A percentile compares a stretch with the other conserved stretches of the same genome.
phyloP scores from a whole-genome alignment of 30 jellyfish, hydroid and myxozoan genomes.

The Haliclystus octoradiatus region DNA sequence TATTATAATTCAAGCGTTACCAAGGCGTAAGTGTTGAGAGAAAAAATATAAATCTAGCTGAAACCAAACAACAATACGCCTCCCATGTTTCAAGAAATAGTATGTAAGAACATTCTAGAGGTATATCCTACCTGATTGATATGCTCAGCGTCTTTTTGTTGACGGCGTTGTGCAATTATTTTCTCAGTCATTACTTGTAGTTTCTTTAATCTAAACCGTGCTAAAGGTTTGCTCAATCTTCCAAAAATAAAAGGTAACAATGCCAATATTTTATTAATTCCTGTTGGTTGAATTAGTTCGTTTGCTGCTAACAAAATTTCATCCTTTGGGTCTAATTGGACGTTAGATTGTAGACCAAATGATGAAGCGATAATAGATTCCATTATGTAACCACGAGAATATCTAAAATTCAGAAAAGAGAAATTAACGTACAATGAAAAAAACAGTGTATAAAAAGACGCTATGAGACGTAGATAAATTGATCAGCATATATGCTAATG shows the following conservation, averaged over 20 bases:
- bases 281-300: conserved; percentile 19
- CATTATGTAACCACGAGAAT: conserved; percentile 36
- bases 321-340: conserved; percentile 49
- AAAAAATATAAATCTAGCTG: too few relatives aligned
- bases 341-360: conserved; percentile 28
- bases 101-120: too few relatives aligned
- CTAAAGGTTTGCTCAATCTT: conserved; percentile 3
- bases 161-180: background rate
- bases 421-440: too few relatives aligned
- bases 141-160: background rate
- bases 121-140: too few relatives aligned
- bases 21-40: too few relatives aligned
- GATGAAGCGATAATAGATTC: conserved; percentile 49
- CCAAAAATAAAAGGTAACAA: conserved; percentile 30
- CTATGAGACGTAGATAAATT: too few relatives aligned
- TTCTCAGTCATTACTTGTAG: background rate
- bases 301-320: conserved; percentile 11
- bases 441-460: too few relatives aligned
- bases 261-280: conserved; percentile 11
- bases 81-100: too few relatives aligned
- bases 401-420: conserved; percentile 2
- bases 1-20: too few relatives aligned
- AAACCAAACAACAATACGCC: too few relatives aligned
- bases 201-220: too few relatives aligned
- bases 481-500: too few relatives aligned